These are phyloP conservation scores for Ophioninae sp. DNA, from an alignment of 2,888 invertebrate genomes.

Conservation along the genomic window DNA sequence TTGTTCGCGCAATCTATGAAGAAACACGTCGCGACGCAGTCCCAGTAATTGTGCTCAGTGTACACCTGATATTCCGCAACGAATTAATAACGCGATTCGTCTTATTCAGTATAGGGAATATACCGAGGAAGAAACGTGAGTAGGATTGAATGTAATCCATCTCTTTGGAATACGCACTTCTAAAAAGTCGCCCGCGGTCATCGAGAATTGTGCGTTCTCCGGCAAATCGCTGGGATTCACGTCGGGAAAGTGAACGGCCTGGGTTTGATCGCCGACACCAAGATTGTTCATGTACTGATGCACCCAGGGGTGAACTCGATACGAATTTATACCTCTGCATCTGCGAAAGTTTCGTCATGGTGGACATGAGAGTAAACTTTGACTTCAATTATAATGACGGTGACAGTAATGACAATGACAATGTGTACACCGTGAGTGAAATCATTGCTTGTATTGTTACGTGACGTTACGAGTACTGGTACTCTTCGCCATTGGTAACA, in stretches of 20 bases:
- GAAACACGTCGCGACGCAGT: slow-evolving; percentile 97
- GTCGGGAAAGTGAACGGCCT: slow-evolving; percentile 92
- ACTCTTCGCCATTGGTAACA: not conserved
- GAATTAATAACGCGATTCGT: not conserved
- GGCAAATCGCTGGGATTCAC: slow-evolving; percentile 88
- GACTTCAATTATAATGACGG: not conserved
- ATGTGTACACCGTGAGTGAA: not conserved
- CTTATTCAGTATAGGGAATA: not conserved
- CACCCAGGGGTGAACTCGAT: slow-evolving; percentile 95
- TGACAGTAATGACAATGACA: not conserved
- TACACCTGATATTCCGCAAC: slow-evolving; percentile 83
- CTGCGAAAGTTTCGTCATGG: slow-evolving; percentile 73
- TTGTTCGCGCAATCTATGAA: slow-evolving; percentile 99
- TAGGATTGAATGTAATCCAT: not conserved
- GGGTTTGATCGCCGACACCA: slow-evolving; percentile 90
- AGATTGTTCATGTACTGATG: slow-evolving; percentile 97
- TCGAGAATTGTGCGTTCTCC: slow-evolving; percentile 89
- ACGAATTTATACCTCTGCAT: slow-evolving; percentile 86
- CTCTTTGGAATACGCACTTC: slow-evolving; percentile 84
- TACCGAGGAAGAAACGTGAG: not conserved
- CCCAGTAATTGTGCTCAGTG: slow-evolving; percentile 88
- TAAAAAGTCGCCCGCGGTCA: slow-evolving; percentile 98
- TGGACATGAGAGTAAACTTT: not conserved
- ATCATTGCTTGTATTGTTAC: no score
- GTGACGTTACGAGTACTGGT: no score